Evolutionary conservation across 2,113 vertebrate genomes (phyloP).

Genomic region (Cephalopterus ornatus): DNA sequence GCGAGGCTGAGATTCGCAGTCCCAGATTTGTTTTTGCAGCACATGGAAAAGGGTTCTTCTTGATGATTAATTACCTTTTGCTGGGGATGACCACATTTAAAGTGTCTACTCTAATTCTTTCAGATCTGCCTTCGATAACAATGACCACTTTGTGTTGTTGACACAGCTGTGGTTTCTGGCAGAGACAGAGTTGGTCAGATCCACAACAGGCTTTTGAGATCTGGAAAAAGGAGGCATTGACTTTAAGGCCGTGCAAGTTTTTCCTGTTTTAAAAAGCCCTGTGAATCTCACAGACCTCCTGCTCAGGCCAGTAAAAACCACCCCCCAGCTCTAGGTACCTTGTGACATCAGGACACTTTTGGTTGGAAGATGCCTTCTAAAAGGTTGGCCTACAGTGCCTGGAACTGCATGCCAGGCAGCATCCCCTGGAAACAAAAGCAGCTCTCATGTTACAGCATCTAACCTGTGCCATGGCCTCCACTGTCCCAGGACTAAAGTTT

Average conservation of each 20-base stretch:
- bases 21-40: neutral
- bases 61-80: constrained; percentile 31
- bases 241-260: neutral
- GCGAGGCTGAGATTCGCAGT: neutral
- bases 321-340: neutral
- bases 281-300: neutral
- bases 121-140: constrained; percentile 52
- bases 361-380: neutral
- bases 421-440: neutral
- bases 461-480: accelerated
- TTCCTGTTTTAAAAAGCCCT: neutral
- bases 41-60: neutral
- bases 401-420: neutral
- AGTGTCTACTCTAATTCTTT: constrained; percentile 21
- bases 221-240: neutral
- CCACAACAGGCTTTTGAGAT: constrained; percentile 22
- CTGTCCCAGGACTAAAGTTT: neutral
- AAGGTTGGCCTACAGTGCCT: neutral
- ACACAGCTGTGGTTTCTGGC: constrained; percentile 62
- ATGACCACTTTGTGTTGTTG: constrained; percentile 19
- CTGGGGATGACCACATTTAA: constrained; percentile 42
- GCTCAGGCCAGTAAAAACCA: neutral
- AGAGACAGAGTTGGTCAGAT: constrained; percentile 6
- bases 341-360: neutral
- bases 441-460: neutral